phyloP scores from a whole-genome alignment of 2,797 vertebrate species.

The Eurystomus glaucurus region DNA sequence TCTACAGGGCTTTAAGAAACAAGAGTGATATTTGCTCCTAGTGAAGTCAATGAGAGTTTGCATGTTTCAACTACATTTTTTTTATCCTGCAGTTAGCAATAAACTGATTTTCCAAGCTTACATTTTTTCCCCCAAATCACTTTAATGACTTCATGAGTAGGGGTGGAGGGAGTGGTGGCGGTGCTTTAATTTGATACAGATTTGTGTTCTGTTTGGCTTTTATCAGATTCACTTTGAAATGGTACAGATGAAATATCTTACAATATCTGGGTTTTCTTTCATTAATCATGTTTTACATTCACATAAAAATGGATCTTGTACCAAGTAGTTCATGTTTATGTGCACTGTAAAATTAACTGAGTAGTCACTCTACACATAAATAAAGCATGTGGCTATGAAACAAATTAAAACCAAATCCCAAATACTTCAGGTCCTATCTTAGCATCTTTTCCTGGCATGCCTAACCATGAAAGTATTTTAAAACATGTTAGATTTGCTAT shows the following conservation, averaged over 20 bases:
- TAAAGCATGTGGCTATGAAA: background rate
- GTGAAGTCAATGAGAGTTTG: background rate
- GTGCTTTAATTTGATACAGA: constrained; percentile 34
- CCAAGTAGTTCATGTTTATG: constrained; percentile 22
- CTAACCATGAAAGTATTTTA: background rate
- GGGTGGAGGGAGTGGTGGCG: background rate
- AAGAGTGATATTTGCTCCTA: background rate
- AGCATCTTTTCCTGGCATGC: background rate
- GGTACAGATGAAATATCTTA: constrained; percentile 16
- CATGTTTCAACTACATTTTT: background rate
- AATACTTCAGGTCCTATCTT: background rate
- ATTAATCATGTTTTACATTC: constrained; percentile 24
- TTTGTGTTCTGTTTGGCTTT: constrained; percentile 28
- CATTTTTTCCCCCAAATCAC: background rate
- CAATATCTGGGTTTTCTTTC: constrained; percentile 41
- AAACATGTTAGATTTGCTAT: background rate
- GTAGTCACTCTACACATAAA: constrained; percentile 11
- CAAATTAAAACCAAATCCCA: constrained; percentile 43
- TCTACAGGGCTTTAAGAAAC: background rate
- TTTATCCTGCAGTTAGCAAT: background rate
- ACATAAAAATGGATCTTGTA: constrained; percentile 34
- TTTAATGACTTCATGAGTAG: background rate
- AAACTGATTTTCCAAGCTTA: constrained; percentile 17
- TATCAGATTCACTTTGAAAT: constrained; percentile 36
- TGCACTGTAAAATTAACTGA: constrained; percentile 34